Evolutionary conservation across 2,113 vertebrate species (phyloP).

Genomic region (Helogale parvula): DNA sequence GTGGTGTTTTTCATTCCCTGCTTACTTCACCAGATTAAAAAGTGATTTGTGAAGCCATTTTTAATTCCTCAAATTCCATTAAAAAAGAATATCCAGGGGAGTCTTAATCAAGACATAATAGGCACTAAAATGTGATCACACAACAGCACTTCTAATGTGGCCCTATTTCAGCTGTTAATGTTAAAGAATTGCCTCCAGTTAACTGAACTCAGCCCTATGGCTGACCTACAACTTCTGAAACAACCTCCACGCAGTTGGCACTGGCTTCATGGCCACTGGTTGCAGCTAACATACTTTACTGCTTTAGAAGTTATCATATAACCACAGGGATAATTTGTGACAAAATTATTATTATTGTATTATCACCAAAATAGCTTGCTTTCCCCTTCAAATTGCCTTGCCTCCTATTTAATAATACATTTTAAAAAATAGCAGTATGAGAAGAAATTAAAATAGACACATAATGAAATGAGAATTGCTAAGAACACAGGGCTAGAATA

Average conservation of each 20-base stretch:
- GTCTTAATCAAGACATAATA: conserved; percentile 74
- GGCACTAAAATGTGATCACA: conserved; percentile 52
- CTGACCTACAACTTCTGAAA: conserved; percentile 1
- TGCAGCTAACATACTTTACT: background rate
- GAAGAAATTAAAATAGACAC: conserved; percentile 73
- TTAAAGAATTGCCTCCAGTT: background rate
- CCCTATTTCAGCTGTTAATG: background rate
- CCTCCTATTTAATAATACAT: conserved; percentile 64
- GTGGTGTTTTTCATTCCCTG: conserved; percentile 76
- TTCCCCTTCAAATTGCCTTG: conserved; percentile 31
- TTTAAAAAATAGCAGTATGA: conserved; percentile 56
- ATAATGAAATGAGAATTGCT: conserved; percentile 66
- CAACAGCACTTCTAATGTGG: background rate
- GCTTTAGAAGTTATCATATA: background rate
- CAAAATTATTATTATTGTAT: conserved; percentile 42
- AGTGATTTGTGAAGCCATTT: conserved; percentile 82
- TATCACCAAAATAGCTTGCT: conserved; percentile 20
- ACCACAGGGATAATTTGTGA: background rate
- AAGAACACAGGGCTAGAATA: conserved; percentile 54
- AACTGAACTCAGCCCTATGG: background rate
- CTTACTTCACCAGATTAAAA: conserved; percentile 79
- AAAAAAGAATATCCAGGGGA: conserved; percentile 70
- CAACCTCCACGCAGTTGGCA: background rate
- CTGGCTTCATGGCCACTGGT: background rate
- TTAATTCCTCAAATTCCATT: conserved; percentile 82